A percentile compares a stretch with the other conserved stretches of the same genome.
These are phyloP conservation scores for Netelia inedita DNA, from an alignment of 2,888 invertebrate genomes.

Conservation along the genomic window DNA sequence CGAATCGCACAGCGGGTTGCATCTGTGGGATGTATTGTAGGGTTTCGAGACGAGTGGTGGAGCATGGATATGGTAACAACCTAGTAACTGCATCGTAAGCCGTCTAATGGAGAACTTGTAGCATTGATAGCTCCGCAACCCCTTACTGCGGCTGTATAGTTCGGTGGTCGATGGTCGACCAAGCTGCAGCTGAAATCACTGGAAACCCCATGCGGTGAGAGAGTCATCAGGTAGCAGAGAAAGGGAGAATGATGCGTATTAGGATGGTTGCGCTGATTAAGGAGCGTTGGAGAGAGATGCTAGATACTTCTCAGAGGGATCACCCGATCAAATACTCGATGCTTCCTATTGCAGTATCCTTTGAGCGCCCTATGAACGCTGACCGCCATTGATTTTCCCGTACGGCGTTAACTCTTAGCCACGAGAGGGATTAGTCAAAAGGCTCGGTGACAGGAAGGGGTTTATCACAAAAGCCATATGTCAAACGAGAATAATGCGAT, in stretches of 20 bases:
- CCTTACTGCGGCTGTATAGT: not conserved
- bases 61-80: constrained; percentile 80
- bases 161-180: constrained; percentile 22
- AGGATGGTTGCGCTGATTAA: constrained; percentile 69
- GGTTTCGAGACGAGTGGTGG: constrained; percentile 78
- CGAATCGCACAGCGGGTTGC: not conserved
- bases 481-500: not conserved
- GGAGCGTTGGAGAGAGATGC: constrained; percentile 67
- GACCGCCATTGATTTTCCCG: not conserved
- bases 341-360: not conserved
- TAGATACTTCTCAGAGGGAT: constrained; percentile 81
- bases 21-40: constrained; percentile 43
- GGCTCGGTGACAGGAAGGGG: not conserved
- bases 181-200: constrained; percentile 54
- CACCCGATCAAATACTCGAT: constrained; percentile 78
- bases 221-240: constrained; percentile 17
- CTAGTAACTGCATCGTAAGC: constrained; percentile 82
- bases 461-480: not conserved
- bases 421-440: not conserved
- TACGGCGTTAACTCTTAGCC: not conserved
- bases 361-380: constrained; percentile 16
- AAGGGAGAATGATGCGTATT: constrained; percentile 63
- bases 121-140: constrained; percentile 41
- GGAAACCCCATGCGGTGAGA: constrained; percentile 58
- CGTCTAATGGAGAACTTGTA: constrained; percentile 78